phyloP scores from a whole-genome alignment of 2,113 vertebrate genomes.

The Dasyprocta punctata region DNA sequence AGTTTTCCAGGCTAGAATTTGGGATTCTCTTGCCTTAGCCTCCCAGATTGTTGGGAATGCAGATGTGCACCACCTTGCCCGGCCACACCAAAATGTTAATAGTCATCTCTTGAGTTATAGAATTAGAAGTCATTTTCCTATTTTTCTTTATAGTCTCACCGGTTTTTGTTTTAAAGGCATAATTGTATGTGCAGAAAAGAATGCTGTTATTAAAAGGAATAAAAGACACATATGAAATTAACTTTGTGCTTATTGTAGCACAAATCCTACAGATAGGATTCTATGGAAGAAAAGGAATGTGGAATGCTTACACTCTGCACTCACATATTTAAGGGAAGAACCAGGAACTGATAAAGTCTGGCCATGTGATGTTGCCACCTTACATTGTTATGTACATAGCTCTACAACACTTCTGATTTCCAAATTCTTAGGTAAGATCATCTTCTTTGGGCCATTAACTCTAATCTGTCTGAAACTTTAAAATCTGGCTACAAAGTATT shows the following conservation, averaged over 20 bases:
- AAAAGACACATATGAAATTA: constrained; percentile 11
- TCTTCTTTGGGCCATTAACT: not conserved
- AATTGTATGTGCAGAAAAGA: constrained; percentile 26
- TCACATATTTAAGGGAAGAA: not conserved
- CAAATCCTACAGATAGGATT: constrained; percentile 19
- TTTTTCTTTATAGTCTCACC: not conserved
- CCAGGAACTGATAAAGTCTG: not conserved
- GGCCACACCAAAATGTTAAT: not conserved
- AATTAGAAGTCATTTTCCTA: constrained; percentile 9
- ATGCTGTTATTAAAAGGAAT: not conserved
- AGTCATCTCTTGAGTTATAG: constrained; percentile 1
- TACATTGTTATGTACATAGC: not conserved
- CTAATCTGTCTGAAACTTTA: not conserved
- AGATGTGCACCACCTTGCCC: not conserved
- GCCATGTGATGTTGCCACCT: not conserved
- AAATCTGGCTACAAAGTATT: not conserved
- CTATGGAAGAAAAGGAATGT: not conserved
- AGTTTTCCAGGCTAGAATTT: not conserved
- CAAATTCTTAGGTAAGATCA: not conserved
- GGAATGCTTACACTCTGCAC: not conserved
- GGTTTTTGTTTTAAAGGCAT: not conserved
- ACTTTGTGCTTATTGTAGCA: constrained; percentile 36
- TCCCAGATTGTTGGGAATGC: not conserved
- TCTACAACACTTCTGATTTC: not conserved
- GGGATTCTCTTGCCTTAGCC: not conserved